Conservation (phyloP, 2,113 vertebrate species). For the Psilopsiagon aymara region DNA sequence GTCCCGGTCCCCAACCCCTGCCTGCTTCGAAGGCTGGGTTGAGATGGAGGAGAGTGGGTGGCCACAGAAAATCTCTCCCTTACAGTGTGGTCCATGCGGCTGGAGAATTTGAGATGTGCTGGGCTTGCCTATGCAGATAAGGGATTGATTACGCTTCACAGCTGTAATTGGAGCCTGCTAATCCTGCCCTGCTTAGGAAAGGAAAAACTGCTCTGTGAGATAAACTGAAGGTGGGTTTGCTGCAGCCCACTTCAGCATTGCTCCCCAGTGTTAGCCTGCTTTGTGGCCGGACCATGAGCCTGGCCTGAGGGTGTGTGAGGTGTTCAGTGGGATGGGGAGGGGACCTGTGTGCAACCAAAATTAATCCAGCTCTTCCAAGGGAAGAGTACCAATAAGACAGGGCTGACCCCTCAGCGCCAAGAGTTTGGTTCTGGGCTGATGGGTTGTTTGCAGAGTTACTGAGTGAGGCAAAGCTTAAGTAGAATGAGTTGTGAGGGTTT, state of each 20-base stretch:
- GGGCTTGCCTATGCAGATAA: constrained; percentile 14
- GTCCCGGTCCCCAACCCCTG: accelerated
- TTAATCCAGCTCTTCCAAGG: not conserved
- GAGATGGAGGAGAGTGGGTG: not conserved
- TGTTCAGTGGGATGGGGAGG: not conserved
- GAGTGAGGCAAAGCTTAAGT: not conserved
- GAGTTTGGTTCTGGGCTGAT: not conserved
- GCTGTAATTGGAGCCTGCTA: constrained; percentile 53
- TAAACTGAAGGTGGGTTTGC: constrained; percentile 30
- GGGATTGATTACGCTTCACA: constrained; percentile 34
- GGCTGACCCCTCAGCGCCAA: not conserved
- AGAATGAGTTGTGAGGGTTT: not conserved
- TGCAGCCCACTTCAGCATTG: not conserved
- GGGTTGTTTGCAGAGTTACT: not conserved
- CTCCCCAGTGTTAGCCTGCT: not conserved
- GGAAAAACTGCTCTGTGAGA: constrained; percentile 48
- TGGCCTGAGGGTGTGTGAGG: not conserved
- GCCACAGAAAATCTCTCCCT: accelerated
- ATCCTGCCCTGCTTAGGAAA: constrained; percentile 56
- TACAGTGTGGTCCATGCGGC: accelerated
- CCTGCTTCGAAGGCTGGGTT: not conserved
- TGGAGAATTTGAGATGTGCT: not conserved
- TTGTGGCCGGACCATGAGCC: not conserved
- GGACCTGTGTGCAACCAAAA: not conserved
- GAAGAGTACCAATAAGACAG: not conserved